Base-by-base conservation (phyloP, 2,797 vertebrate species). In the Odontamblyopus lacepedii region DNA sequence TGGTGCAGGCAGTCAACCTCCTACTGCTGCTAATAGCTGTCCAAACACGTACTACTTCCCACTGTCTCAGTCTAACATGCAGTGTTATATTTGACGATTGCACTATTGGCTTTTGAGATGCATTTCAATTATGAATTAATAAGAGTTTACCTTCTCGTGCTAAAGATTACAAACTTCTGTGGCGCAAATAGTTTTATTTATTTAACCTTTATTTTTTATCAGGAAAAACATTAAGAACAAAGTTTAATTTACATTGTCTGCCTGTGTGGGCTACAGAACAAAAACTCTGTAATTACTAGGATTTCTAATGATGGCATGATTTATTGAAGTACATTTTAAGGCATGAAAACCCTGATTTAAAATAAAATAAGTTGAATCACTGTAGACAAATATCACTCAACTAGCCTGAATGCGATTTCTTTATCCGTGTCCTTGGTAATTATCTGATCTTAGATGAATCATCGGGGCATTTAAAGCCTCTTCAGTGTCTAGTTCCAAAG, bases 1-100 rank as follows among this genome's bases (percentile, higher is more conserved):
- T 77, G 68, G 67, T 51, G 38, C 70, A 75, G 73, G 60, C 78
- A 73, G 51, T 51, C 19, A 6, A 63, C 38, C 32, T 70, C 38
- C 50, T 61, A n/a, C 3, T 48, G 63, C 75, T 7, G 32, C 70
- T 4, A 61, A 72, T 73, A 32, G 9, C 56, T 68, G n/a, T 62
- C 35, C 32, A 9, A 69, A 19, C 44, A 51, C 15, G 29, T n/a
- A 69, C 32, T 67, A n/a, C 32, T 70, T 57, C 32, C 53, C 15
- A 13, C 27, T 32, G 8, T 67, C 15, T 66, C 30, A 11, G 27
- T 67, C 27, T n/a, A 32, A 30, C 41, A 27, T 65, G 48, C 38
- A 26, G 41, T 8, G n/a, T 6, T 11, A n/a, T 35, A 38, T 35
- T n/a, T 63, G 30, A 63, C 9, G 6, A 63, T n/a, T 63, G 30